Conservation (phyloP, 1,140 invertebrate species). For the Brachionus rotundiformis region DNA sequence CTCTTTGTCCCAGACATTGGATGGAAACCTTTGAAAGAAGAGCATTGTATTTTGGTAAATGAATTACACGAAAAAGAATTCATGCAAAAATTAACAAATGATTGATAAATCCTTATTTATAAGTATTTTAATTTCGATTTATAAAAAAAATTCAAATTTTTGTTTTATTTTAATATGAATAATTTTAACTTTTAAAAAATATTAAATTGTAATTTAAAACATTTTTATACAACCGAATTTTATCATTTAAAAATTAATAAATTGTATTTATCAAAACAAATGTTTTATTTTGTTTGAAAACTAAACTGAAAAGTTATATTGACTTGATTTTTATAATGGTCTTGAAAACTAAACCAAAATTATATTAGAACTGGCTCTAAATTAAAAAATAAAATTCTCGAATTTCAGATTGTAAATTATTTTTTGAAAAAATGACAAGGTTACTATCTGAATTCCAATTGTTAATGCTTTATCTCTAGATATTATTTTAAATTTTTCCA, state of each 20-base stretch:
- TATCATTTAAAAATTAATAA: background rate
- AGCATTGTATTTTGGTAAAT: background rate
- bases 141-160: too few species aligned
- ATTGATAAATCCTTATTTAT: too few species aligned
- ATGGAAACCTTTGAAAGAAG: conserved; percentile 10
- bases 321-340: background rate
- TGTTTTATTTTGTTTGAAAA: too few species aligned
- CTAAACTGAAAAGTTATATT: background rate
- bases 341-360: background rate
- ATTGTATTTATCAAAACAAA: background rate
- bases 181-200: background rate
- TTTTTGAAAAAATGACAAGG: background rate
- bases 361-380: background rate
- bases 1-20: conserved; percentile 7
- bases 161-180: too few species aligned
- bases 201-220: background rate
- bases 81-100: background rate
- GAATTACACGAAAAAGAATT: background rate
- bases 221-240: background rate
- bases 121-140: too few species aligned
- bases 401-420: background rate
- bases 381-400: background rate
- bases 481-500: background rate
- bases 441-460: background rate
- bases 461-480: background rate